These are phyloP conservation scores for Elysia crispata DNA, from an alignment of 2,888 invertebrate species.

Conservation along the genomic window DNA sequence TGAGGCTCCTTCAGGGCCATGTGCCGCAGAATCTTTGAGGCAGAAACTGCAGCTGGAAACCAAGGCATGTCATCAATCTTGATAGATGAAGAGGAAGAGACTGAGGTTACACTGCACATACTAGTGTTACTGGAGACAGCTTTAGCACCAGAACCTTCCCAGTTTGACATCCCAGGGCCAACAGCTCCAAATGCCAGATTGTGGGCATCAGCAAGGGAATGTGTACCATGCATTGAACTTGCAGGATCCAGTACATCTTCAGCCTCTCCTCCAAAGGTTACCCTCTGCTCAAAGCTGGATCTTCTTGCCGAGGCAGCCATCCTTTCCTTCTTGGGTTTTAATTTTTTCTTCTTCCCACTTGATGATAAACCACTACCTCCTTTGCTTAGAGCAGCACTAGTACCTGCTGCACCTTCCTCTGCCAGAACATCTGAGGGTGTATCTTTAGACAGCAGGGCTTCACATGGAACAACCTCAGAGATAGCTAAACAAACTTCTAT, in stretches of 20 bases:
- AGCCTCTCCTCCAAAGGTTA: slow-evolving; percentile 48
- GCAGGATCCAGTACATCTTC: slow-evolving; percentile 46
- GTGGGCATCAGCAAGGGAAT: slow-evolving; percentile 49
- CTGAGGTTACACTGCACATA: slow-evolving; percentile 34
- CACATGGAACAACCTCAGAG: slow-evolving; percentile 61
- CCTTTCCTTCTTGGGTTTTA: slow-evolving; percentile 70
- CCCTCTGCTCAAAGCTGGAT: slow-evolving; percentile 50
- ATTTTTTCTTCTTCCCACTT: slow-evolving; percentile 71
- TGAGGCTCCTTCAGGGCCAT: slow-evolving; percentile 69
- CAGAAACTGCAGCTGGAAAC: slow-evolving; percentile 73
- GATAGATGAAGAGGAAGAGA: slow-evolving; percentile 41
- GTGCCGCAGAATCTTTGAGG: slow-evolving; percentile 73
- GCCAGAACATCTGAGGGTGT: slow-evolving; percentile 7
- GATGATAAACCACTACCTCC: slow-evolving; percentile 63
- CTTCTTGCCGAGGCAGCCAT: slow-evolving; percentile 44
- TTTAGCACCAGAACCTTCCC: slow-evolving; percentile 5
- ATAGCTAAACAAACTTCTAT: slow-evolving; percentile 74
- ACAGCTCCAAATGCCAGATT: slow-evolving; percentile 40
- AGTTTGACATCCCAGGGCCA: no score
- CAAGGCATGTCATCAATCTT: slow-evolving; percentile 73
- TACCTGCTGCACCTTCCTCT: slow-evolving; percentile 47
- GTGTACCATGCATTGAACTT: slow-evolving; percentile 43
- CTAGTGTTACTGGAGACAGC: slow-evolving; percentile 44
- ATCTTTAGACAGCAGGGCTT: slow-evolving; percentile 44
- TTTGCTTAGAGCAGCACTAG: slow-evolving; percentile 45